Percentiles rank a stretch among this genome's conserved stretches.
phyloP scores from a whole-genome alignment of 2,888 invertebrate genomes.

The Serripes groenlandicus region DNA sequence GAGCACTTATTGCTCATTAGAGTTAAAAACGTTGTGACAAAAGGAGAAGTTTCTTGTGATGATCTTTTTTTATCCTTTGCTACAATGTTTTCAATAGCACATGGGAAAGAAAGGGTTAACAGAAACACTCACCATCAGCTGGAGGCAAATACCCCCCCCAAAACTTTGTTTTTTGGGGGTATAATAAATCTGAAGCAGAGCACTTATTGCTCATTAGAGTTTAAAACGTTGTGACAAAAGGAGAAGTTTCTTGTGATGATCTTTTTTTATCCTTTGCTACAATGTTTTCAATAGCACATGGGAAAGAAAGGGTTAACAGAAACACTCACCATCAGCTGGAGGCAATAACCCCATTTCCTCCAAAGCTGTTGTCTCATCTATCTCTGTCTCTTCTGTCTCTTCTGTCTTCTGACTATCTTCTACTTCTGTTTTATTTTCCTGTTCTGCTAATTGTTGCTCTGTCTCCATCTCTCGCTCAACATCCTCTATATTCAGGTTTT shows the following conservation, averaged over 20 bases:
- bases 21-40: background rate
- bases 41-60: background rate
- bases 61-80: background rate
- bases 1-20: too few species aligned
- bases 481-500: conserved; percentile 81
- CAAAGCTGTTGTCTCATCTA: conserved; percentile 51
- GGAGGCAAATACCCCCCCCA: too few species aligned
- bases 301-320: too few species aligned
- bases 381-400: conserved; percentile 59
- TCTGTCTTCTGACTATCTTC: conserved; percentile 60
- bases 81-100: background rate
- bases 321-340: conserved; percentile 36
- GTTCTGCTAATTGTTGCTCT: conserved; percentile 82
- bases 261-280: background rate
- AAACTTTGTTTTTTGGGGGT: too few species aligned
- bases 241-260: background rate
- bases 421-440: conserved; percentile 74
- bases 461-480: conserved; percentile 84
- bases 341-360: conserved; percentile 56
- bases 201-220: too few species aligned
- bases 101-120: background rate
- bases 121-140: too few species aligned
- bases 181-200: too few species aligned
- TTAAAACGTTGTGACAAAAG: background rate
- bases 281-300: background rate